Evolutionary conservation across 64 coral and sea anemone species (phyloP).

Genomic region (Catalaphyllia jardinei): DNA sequence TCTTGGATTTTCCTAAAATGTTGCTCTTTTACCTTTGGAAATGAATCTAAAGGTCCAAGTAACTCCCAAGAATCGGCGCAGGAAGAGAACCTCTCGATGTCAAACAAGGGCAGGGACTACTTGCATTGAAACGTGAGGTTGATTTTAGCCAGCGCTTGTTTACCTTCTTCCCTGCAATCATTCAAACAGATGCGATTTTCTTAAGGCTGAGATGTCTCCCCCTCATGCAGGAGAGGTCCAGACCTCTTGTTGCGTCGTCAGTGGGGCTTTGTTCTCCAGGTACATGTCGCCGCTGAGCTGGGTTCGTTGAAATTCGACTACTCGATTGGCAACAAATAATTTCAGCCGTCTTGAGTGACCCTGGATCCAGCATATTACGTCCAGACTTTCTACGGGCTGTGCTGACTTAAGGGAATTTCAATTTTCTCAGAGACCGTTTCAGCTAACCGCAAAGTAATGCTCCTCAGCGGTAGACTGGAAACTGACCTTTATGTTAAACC

Average conservation of each 20-base stretch:
- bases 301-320: neutral
- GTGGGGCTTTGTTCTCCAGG: neutral
- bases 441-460: neutral
- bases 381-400: neutral
- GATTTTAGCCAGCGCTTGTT: neutral
- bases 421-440: neutral
- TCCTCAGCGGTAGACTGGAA: too few relatives aligned
- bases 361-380: neutral
- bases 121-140: neutral
- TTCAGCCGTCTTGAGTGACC: neutral
- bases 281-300: neutral
- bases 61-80: neutral
- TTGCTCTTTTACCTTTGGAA: constrained; percentile 11
- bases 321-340: neutral
- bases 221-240: neutral
- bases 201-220: neutral
- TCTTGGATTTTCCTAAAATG: neutral
- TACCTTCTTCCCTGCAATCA: neutral
- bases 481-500: too few relatives aligned
- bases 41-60: constrained; percentile 7
- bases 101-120: neutral
- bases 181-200: neutral
- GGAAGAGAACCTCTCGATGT: neutral
- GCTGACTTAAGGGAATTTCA: neutral
- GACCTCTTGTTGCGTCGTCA: neutral